Percentiles rank a stretch among this genome's conserved stretches.
Evolutionary conservation across 2,797 vertebrate species (phyloP).

Genomic region (Amazona finschi): DNA sequence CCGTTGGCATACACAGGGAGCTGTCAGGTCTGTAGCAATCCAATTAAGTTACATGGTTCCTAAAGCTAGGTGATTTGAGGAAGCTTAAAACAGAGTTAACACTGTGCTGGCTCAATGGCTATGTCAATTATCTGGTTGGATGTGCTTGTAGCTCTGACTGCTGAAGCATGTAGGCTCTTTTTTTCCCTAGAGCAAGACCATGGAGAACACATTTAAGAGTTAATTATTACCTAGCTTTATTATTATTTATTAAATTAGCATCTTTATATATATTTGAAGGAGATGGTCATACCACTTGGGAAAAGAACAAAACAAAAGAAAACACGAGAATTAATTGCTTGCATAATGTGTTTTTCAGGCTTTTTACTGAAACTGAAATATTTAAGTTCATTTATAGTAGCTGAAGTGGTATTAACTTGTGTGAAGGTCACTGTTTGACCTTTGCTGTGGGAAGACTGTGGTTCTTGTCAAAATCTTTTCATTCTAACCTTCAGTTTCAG

Average conservation of each 20-base stretch:
- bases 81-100: conserved; percentile 59
- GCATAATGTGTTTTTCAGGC: not conserved
- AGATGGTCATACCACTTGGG: not conserved
- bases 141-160: not conserved
- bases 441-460: not conserved
- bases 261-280: not conserved
- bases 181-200: not conserved
- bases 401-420: conserved; percentile 7
- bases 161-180: not conserved
- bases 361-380: conserved; percentile 1
- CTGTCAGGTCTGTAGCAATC: conserved; percentile 52
- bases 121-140: conserved; percentile 37
- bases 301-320: not conserved
- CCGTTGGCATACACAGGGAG: not conserved
- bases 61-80: conserved; percentile 47
- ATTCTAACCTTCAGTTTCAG: conserved; percentile 11
- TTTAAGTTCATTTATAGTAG: not conserved
- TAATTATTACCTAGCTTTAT: not conserved
- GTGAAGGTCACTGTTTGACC: not conserved
- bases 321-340: not conserved
- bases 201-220: not conserved
- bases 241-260: conserved; percentile 3
- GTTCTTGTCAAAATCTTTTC: conserved; percentile 5
- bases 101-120: not conserved
- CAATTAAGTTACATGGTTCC: conserved; percentile 64